A percentile compares a stretch with the other conserved stretches of the same genome.
These are phyloP conservation scores for Corythornis vintsioides DNA, from an alignment of 2,113 vertebrate species.

Conservation along the genomic window DNA sequence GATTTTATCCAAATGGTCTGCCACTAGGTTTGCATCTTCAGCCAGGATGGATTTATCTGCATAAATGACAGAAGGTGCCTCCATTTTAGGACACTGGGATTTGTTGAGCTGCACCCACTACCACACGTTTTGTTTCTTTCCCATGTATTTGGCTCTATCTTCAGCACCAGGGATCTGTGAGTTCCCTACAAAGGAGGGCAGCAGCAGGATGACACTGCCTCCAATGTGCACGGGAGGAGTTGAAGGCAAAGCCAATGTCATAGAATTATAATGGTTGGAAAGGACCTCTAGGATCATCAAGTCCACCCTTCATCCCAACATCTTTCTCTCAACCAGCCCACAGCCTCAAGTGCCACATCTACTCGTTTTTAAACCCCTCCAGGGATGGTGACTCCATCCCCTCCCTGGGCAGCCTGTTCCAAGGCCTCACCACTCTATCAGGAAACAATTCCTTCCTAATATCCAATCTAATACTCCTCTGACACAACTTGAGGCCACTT, in stretches of 20 bases:
- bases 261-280: too few species aligned
- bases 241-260: background rate
- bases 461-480: too few species aligned
- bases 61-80: slow-evolving; percentile 21
- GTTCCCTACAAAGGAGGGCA: background rate
- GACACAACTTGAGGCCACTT: too few species aligned
- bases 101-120: background rate
- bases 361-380: too few species aligned
- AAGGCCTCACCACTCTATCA: too few species aligned
- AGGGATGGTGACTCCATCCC: too few species aligned
- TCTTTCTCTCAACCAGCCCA: too few species aligned
- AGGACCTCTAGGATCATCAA: too few species aligned
- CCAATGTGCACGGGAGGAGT: background rate
- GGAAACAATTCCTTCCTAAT: too few species aligned
- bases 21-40: background rate
- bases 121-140: background rate
- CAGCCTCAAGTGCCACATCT: too few species aligned
- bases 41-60: background rate
- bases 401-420: too few species aligned
- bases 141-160: background rate
- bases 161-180: background rate
- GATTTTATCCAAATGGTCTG: slow-evolving; percentile 10
- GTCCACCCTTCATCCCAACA: too few species aligned
- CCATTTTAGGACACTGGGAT: background rate
- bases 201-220: background rate